These are phyloP conservation scores for Sander vitreus DNA, from an alignment of 2,113 vertebrate genomes.

Conservation along the genomic window DNA sequence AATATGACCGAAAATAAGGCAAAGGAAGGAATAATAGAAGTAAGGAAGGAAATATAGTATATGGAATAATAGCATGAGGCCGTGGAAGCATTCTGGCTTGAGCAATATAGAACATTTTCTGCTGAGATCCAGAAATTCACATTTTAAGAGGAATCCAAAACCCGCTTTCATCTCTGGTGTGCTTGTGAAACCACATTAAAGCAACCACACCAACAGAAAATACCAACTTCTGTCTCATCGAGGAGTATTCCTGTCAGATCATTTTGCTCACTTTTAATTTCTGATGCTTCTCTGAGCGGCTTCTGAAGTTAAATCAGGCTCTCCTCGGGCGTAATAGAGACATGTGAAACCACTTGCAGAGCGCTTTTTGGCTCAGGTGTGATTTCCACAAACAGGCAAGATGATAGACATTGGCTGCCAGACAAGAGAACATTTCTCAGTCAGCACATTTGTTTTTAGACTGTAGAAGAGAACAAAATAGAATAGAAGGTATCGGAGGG, in stretches of 20 bases:
- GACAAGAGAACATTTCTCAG: conserved; percentile 57
- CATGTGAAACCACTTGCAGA: conserved; percentile 69
- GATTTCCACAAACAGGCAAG: conserved; percentile 69
- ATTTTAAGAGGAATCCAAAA: conserved; percentile 35
- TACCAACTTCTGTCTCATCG: conserved; percentile 52
- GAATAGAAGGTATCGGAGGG: conserved; percentile 9
- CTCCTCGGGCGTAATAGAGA: conserved; percentile 58
- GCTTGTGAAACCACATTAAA: conserved; percentile 69
- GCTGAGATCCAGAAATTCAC: conserved; percentile 22
- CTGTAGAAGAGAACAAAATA: conserved; percentile 3
- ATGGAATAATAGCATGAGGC: conserved; percentile 1
- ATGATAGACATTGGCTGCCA: conserved; percentile 67
- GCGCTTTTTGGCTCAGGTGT: conserved; percentile 70
- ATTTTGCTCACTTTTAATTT: conserved; percentile 62
- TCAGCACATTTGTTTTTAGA: conserved; percentile 59
- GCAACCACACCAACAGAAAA: conserved; percentile 50
- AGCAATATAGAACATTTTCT: conserved; percentile 30
- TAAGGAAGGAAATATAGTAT: conserved; percentile 2
- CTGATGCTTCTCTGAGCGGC: conserved; percentile 34
- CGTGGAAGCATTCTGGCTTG: conserved; percentile 12
- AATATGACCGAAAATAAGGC: not conserved
- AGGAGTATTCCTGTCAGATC: conserved; percentile 56
- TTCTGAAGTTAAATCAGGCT: conserved; percentile 61
- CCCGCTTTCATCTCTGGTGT: conserved; percentile 55
- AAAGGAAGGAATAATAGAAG: not conserved